Percentiles rank a stretch among this genome's conserved stretches.
phyloP scores from a whole-genome alignment of 2,113 vertebrate species.

The Phainopepla nitens region DNA sequence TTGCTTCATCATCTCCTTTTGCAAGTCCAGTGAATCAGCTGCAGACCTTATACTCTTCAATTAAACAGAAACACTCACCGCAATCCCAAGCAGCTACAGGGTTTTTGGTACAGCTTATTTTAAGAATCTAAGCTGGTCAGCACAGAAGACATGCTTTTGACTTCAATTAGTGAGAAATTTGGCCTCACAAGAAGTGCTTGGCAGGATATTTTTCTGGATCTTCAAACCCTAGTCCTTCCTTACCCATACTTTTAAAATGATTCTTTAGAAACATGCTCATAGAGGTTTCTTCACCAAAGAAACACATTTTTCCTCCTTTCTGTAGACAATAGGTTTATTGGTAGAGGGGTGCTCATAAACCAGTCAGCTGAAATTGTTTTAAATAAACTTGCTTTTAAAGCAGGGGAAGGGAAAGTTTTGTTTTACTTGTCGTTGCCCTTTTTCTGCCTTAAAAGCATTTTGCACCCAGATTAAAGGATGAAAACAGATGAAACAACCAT shows the following conservation, averaged over 20 bases:
- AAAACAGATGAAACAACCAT: neutral
- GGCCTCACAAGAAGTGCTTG: neutral
- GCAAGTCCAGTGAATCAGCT: conserved; percentile 11
- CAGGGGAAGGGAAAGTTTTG: neutral
- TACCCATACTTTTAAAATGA: neutral
- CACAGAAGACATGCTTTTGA: neutral
- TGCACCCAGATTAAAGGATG: neutral
- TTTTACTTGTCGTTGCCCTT: neutral
- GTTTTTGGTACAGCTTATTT: neutral
- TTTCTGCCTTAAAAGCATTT: neutral
- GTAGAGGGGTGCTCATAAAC: neutral
- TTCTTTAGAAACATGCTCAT: neutral
- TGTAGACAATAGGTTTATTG: neutral
- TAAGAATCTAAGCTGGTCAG: neutral
- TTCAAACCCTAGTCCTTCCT: neutral
- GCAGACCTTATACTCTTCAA: neutral
- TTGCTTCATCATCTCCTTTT: conserved; percentile 13
- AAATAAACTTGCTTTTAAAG: neutral
- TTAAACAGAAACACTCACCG: neutral
- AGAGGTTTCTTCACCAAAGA: neutral
- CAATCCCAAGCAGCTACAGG: neutral
- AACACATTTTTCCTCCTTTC: neutral
- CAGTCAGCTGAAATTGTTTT: neutral
- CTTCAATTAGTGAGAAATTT: neutral
- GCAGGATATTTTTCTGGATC: neutral